Percentiles rank a stretch among this genome's conserved stretches.
Evolutionary conservation across 2,113 vertebrate species (phyloP).

Genomic region (Equus przewalskii): DNA sequence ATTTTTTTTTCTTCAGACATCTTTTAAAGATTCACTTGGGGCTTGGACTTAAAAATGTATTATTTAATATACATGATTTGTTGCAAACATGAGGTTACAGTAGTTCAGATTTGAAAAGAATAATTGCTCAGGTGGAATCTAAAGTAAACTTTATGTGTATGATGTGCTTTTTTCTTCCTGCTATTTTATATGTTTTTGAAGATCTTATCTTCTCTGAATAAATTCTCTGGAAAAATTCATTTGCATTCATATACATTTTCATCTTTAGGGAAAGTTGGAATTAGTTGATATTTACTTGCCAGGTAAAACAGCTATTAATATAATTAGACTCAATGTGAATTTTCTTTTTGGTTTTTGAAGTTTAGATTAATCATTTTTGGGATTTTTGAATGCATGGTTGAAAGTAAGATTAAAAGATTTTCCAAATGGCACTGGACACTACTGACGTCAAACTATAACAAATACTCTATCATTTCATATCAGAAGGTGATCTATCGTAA

Average conservation of each 20-base stretch:
- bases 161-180: background rate
- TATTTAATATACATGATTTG: background rate
- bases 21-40: background rate
- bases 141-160: background rate
- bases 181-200: background rate
- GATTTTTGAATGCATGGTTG: background rate
- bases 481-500: slow-evolving; percentile 22
- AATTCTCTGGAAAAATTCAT: background rate
- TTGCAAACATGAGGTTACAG: background rate
- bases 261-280: background rate
- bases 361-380: background rate
- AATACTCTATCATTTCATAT: slow-evolving; percentile 40
- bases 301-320: slow-evolving; percentile 24
- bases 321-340: background rate
- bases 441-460: slow-evolving; percentile 54
- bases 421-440: background rate
- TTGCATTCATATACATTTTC: background rate
- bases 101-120: slow-evolving; percentile 42
- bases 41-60: background rate
- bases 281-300: background rate
- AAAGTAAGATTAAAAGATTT: slow-evolving; percentile 38
- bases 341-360: slow-evolving; percentile 23
- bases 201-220: slow-evolving; percentile 30
- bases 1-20: background rate
- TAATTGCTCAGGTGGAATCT: background rate